Base-by-base conservation (phyloP, 2,113 vertebrate genomes). In the Scartelaos histophorus region DNA sequence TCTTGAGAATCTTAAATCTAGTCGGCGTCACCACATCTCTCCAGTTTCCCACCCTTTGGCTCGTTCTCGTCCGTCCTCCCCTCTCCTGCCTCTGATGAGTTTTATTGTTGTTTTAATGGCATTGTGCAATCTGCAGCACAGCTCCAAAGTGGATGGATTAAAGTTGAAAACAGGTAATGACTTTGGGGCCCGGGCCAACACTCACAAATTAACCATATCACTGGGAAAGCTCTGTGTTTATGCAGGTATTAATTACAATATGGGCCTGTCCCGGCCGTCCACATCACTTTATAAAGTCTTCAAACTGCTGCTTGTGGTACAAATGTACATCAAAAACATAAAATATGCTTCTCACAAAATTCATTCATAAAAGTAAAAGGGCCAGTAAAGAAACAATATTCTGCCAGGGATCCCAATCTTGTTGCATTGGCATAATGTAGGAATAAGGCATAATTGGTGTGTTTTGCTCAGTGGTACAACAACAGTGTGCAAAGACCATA, bases 111-210 rank as follows among this genome's bases (percentile, higher is more conserved):
- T 73, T 78, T 76, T 83, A 83, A 78, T 81, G 84, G 67, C 58
- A 56, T 56, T 66, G 64, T 73, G 78, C 66, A 69, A 71, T 75
- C 67, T 75, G 67, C 70, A 73, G 62, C 69, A 68, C 74, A 76
- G 68, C 68, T 70, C 62, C 61, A 54, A 69, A 74, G 35, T 74
- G 57, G 78, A 83, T 75, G 78, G 78, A 81, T 83, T 83, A 76
- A 83, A 76, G 24, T 69, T 81, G 78, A 86, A 81, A 81, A 83
- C 79, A 74, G 73, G 67, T 86, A 74, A 83, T 86, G 84, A 76
- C 70, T 83, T 83, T 76, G 58, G 83, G 58, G 65, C 81, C 60
- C 66, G 57, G 58, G 70, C 79, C 76, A 79, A 64, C 51, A 17
- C 70, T 76, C 67, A 46, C 67, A 83, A 79, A 82, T 82, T 69